phyloP scores from a whole-genome alignment of 1,140 invertebrate genomes.

The Stegodyphus mimosarum region DNA sequence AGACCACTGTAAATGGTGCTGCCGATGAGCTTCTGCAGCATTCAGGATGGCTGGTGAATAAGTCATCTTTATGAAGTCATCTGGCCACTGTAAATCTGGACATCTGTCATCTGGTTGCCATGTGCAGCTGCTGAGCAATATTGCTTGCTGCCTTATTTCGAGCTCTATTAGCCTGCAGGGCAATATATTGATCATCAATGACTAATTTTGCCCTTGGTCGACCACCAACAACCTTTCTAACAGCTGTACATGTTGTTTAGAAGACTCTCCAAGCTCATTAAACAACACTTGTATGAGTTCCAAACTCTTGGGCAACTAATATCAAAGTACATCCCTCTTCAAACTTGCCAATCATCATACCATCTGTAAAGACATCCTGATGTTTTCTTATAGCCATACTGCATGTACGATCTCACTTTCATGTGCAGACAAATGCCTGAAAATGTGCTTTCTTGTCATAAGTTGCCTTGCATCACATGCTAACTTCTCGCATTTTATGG shows the following conservation, averaged over 20 bases:
- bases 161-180: not conserved
- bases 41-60: not conserved
- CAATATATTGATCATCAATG: not conserved
- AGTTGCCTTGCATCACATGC: no score
- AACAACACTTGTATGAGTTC: not conserved
- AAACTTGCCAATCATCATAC: no score
- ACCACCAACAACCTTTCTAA: not conserved
- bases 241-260: not conserved
- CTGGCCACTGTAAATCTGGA: not conserved
- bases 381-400: no score
- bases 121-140: not conserved
- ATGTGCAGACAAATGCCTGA: no score
- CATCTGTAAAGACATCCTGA: no score
- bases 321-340: no score
- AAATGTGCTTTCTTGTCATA: no score
- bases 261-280: not conserved
- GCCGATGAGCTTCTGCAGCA: not conserved
- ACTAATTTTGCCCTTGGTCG: not conserved
- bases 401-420: no score
- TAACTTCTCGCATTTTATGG: no score
- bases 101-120: not conserved
- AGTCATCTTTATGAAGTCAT: not conserved
- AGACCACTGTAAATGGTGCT: not conserved
- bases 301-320: not conserved
- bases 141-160: not conserved